Evolutionary conservation across 2,888 invertebrate species (phyloP).

Genomic region (Hypomecis punctinalis): DNA sequence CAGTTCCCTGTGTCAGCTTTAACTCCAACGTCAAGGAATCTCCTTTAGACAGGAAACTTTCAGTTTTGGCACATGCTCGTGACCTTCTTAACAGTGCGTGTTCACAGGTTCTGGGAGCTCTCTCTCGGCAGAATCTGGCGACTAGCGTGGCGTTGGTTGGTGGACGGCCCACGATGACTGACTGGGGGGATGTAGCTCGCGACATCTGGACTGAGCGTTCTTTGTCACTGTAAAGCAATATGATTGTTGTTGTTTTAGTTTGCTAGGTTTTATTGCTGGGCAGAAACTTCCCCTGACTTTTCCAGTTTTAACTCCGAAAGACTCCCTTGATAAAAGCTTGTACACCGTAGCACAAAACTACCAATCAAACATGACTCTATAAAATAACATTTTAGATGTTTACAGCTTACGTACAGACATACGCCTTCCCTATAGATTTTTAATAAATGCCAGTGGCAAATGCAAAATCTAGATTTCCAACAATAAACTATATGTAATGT

Average conservation of each 20-base stretch:
- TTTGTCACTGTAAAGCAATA: slow-evolving; percentile 70
- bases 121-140: slow-evolving; percentile 92
- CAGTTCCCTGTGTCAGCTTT: slow-evolving; percentile 92
- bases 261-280: no score
- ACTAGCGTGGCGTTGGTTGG: slow-evolving; percentile 90
- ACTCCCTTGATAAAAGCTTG: no score
- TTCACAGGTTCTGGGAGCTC: slow-evolving; percentile 93
- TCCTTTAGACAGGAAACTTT: slow-evolving; percentile 93
- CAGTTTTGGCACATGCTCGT: slow-evolving; percentile 91
- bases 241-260: background rate
- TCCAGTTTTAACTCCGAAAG: no score
- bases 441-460: no score
- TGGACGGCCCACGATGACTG: slow-evolving; percentile 83
- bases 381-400: no score
- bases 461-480: no score
- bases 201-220: slow-evolving; percentile 80
- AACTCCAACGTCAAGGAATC: slow-evolving; percentile 93
- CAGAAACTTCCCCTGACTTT: no score
- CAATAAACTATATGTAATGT: no score
- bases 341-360: no score
- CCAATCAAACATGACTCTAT: no score
- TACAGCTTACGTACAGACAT: no score
- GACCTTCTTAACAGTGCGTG: slow-evolving; percentile 89
- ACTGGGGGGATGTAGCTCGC: slow-evolving; percentile 77
- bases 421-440: no score